Base-by-base conservation (phyloP, 2,113 vertebrate species). In the Elephas maximus region DNA sequence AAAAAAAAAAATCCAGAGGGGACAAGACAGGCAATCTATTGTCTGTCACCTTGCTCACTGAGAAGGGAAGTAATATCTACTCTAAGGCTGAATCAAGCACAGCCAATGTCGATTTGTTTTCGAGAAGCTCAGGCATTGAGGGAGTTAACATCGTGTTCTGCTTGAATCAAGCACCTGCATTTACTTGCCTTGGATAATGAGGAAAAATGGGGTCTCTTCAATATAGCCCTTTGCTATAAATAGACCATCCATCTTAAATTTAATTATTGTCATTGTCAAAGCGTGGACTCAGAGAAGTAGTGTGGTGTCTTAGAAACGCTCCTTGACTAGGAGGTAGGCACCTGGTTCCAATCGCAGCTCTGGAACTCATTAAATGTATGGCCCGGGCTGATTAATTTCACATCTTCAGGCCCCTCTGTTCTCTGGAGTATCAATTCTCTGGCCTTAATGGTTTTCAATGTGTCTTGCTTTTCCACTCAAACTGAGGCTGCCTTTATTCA, bases 161-260 rank as follows among this genome's bases (percentile, higher is more conserved):
- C 77, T 91, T 93, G 71, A 96, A 67, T 96, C 93, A 92, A 97
- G 94, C 90, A 96, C 92, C 79, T 97, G 83, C 37, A 23, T 67
- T 94, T 81, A 94, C 76, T 95, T 97, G 71, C 53, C 21, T 94
- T 44, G 65, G 81, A 95, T 97, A 97, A 96, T 96, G 65, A 96
- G 97, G 30, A 97, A 96, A 97, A 97, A 93, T 93, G 84, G 83
- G n/a, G 8, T 93, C 92, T 93, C 76, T 97, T 96, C 95, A 96
- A 95, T 93, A 84, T 18, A 97, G 77, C 65, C n/a, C n/a, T 92
- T 93, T 81, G 45, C 96, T 97, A 90, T 80, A 97, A 97, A 95
- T 94, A 96, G 96, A 83, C 24, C 80, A 93, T 91, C 93, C 83
- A 88, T 96, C 83, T 97, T 94, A 94, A 97, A 95, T 94, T 91